Evolutionary conservation across 2,113 vertebrate genomes (phyloP).

Genomic region (Cephalopholis sonnerati): DNA sequence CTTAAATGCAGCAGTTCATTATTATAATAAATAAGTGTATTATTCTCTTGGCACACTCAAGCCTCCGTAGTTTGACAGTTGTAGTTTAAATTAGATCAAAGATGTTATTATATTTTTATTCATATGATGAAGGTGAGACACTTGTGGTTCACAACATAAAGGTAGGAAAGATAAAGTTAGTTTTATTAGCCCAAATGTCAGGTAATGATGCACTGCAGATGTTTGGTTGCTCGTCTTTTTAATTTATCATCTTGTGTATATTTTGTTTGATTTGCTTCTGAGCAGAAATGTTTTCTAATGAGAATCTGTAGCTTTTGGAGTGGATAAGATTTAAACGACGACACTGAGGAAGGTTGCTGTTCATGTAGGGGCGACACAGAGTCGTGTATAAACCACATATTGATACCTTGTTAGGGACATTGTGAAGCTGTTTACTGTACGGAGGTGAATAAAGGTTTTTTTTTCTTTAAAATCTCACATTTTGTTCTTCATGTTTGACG

Average conservation of each 20-base stretch:
- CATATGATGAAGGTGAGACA: constrained; percentile 24
- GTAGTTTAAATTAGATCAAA: constrained; percentile 36
- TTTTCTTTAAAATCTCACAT: constrained; percentile 58
- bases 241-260: constrained; percentile 50
- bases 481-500: neutral
- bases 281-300: constrained; percentile 66
- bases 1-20: neutral
- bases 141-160: neutral
- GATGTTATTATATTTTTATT: constrained; percentile 42
- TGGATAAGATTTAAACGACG: constrained; percentile 40
- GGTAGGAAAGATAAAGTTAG: neutral
- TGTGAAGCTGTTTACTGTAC: constrained; percentile 69
- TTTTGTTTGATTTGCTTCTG: constrained; percentile 61
- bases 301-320: constrained; percentile 54
- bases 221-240: constrained; percentile 44
- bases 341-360: constrained; percentile 47
- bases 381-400: constrained; percentile 39
- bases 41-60: constrained; percentile 35
- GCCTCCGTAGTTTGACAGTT: constrained; percentile 32
- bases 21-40: neutral
- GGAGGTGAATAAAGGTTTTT: constrained; percentile 79
- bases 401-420: constrained; percentile 58
- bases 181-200: constrained; percentile 22
- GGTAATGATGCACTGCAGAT: constrained; percentile 35
- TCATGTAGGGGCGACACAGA: constrained; percentile 39